Evolutionary conservation across 2,797 vertebrate genomes (phyloP).

Genomic region (Betta splendens): DNA sequence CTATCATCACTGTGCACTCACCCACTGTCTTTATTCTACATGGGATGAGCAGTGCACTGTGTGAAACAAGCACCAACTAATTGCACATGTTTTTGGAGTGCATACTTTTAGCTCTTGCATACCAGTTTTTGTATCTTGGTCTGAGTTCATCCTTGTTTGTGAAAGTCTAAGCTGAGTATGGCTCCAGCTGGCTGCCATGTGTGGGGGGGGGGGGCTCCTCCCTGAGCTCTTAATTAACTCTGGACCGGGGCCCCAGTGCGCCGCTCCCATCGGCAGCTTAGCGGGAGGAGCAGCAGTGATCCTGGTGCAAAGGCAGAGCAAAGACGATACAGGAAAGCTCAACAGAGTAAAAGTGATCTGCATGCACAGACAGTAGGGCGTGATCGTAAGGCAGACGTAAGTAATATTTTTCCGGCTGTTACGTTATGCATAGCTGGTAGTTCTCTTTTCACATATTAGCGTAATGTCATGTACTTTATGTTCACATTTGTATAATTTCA

Average conservation of each 20-base stretch:
- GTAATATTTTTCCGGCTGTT: slow-evolving; percentile 32
- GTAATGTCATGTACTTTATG: not conserved
- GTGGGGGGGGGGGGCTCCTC: slow-evolving; percentile 45
- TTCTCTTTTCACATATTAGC: not conserved
- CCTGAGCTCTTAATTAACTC: slow-evolving; percentile 83
- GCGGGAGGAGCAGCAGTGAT: slow-evolving; percentile 43
- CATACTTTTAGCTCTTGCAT: slow-evolving; percentile 35
- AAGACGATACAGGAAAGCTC: slow-evolving; percentile 29
- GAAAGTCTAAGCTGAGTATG: slow-evolving; percentile 78
- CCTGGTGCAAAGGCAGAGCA: slow-evolving; percentile 27
- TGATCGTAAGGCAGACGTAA: slow-evolving; percentile 19
- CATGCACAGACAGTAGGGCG: slow-evolving; percentile 13
- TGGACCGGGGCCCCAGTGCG: slow-evolving; percentile 57
- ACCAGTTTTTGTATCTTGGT: slow-evolving; percentile 60
- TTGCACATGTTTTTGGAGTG: slow-evolving; percentile 47
- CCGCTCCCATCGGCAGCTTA: slow-evolving; percentile 59
- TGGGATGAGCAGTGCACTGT: not conserved
- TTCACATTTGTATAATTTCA: slow-evolving; percentile 1
- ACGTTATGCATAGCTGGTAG: not conserved
- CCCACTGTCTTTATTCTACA: too few species aligned
- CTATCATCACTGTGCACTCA: slow-evolving; percentile 51
- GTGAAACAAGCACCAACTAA: slow-evolving; percentile 45
- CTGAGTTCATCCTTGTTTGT: slow-evolving; percentile 55
- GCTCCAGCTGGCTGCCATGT: slow-evolving; percentile 74
- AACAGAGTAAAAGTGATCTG: slow-evolving; percentile 21